Percentiles rank a stretch among this genome's conserved stretches.
phyloP scores from a whole-genome alignment of 2,888 invertebrate species.

The Heteropelma amictum region DNA sequence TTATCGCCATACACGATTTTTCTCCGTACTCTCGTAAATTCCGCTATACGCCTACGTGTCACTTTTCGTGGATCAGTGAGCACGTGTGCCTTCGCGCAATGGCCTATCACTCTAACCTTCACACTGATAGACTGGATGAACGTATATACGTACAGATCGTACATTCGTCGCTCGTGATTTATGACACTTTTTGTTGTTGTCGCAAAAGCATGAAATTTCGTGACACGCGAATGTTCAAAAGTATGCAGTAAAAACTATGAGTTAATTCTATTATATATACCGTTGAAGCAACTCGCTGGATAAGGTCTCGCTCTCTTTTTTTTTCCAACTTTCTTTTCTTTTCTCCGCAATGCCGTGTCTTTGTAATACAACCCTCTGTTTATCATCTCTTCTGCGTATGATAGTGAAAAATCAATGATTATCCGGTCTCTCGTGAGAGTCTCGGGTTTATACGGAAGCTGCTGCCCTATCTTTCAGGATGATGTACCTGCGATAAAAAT shows the following conservation, averaged over 20 bases:
- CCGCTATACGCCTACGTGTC: slow-evolving; percentile 29
- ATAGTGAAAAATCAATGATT: slow-evolving; percentile 11
- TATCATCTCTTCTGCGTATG: background rate
- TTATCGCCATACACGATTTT: background rate
- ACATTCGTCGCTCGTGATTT: slow-evolving; percentile 44
- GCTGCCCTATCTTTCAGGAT: background rate
- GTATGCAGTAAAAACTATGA: slow-evolving; percentile 15
- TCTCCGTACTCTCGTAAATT: background rate
- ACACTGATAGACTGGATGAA: too few species aligned
- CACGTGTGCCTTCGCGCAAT: slow-evolving; percentile 27
- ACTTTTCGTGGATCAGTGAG: slow-evolving; percentile 46
- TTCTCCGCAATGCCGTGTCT: background rate
- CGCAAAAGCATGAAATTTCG: slow-evolving; percentile 38
- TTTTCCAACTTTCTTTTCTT: background rate
- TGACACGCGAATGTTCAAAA: slow-evolving; percentile 46
- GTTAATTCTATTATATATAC: slow-evolving; percentile 42
- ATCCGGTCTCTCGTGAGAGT: background rate
- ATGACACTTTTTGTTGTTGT: slow-evolving; percentile 45
- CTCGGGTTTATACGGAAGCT: background rate
- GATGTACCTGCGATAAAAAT: background rate
- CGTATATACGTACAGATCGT: background rate
- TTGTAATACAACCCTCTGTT: background rate
- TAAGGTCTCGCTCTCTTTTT: slow-evolving; percentile 1
- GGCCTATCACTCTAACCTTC: slow-evolving; percentile 38
- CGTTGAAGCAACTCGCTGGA: background rate